Conservation (phyloP, 1,140 invertebrate species). For the Pentalonia nigronervosa region DNA sequence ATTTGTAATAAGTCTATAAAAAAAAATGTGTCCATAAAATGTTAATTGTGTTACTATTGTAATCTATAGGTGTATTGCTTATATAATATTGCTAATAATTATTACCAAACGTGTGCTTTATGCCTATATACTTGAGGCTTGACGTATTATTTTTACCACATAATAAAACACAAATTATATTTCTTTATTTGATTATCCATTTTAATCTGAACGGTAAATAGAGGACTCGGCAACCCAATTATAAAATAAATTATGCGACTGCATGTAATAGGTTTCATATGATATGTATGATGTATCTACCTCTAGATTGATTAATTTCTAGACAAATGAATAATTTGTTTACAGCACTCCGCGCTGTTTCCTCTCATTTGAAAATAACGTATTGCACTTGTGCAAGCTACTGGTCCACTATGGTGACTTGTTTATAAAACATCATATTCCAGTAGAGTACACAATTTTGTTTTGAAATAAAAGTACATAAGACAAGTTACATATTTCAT, state of each 20-base stretch:
- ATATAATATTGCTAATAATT: neutral
- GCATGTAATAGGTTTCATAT: neutral
- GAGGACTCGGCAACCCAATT: neutral
- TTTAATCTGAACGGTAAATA: neutral
- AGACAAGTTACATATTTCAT: neutral
- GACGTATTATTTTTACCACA: neutral
- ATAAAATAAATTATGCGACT: neutral
- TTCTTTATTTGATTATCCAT: neutral
- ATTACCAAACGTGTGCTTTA: neutral
- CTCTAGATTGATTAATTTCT: conserved; percentile 27
- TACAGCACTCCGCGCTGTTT: neutral
- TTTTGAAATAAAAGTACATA: neutral
- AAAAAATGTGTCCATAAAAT: neutral
- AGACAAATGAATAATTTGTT: neutral
- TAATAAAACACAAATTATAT: neutral
- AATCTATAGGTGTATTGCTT: neutral
- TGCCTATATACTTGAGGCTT: neutral
- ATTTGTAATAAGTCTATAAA: neutral
- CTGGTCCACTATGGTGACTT: neutral
- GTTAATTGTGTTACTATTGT: neutral
- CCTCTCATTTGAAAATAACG: neutral
- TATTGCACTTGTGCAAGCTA: neutral
- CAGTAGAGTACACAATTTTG: neutral
- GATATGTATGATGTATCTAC: neutral
- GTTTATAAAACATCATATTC: conserved; percentile 5